phyloP scores from a whole-genome alignment of 2,888 invertebrate genomes.

The Acanthosepion esculentum region DNA sequence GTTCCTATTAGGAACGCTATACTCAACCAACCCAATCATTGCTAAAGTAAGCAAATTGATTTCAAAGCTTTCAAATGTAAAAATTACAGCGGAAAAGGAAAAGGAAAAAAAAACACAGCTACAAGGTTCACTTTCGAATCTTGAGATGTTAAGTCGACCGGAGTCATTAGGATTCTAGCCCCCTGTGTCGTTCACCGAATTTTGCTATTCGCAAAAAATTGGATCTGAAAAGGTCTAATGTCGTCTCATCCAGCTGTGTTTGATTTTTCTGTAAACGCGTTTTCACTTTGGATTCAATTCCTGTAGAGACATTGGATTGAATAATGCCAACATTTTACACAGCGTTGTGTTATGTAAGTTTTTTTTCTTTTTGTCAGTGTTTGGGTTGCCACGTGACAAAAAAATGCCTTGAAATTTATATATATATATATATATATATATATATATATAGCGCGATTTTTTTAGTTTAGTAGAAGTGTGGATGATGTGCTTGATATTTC shows the following conservation, averaged over 20 bases:
- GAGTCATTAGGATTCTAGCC: slow-evolving; percentile 17
- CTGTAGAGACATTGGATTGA: not conserved
- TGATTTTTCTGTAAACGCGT: not conserved
- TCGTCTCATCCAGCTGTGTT: not conserved
- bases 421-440: no score
- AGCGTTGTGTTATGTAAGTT: no score
- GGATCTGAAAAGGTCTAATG: not conserved
- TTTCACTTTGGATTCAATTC: not conserved
- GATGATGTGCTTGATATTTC: no score
- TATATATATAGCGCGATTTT: no score
- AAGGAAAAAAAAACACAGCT: not conserved
- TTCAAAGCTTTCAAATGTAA: not conserved
- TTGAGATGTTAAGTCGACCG: not conserved
- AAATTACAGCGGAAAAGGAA: not conserved
- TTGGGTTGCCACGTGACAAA: not conserved
- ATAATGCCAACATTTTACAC: not conserved
- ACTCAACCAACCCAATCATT: not conserved
- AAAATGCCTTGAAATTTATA: not conserved
- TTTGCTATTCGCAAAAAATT: not conserved
- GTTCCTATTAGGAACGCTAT: not conserved
- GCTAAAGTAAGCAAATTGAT: not conserved
- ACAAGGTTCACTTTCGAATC: not conserved
- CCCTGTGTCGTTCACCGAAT: not conserved
- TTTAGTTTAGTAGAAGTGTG: not conserved
- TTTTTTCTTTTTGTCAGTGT: not conserved